Conservation (phyloP, 2,113 vertebrate genomes). For the Sylvilagus bachmani region DNA sequence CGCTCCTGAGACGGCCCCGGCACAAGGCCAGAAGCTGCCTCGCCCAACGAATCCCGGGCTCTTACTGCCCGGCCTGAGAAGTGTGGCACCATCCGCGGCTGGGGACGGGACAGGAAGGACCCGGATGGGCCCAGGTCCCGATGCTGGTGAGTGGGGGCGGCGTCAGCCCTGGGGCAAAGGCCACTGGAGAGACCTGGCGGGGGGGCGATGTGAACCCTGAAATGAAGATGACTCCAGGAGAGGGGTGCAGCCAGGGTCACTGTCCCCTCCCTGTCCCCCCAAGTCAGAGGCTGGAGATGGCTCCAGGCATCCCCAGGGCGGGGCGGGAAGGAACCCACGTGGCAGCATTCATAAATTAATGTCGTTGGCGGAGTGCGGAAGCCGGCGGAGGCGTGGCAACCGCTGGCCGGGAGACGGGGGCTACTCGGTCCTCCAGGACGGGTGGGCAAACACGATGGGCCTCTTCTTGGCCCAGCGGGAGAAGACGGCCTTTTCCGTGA, state of each 20-base stretch:
- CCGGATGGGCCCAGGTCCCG: background rate
- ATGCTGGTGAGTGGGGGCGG: constrained; percentile 73
- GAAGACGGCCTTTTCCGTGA: constrained; percentile 97
- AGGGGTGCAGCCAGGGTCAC: background rate
- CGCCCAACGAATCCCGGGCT: background rate
- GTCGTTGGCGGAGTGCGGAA: background rate
- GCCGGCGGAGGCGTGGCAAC: fast-evolving
- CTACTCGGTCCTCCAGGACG: constrained; percentile 89
- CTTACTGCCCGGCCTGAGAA: background rate
- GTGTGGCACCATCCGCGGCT: constrained; percentile 54
- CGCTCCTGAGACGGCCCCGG: constrained; percentile 1
- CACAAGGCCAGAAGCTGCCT: background rate
- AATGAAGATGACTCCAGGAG: background rate
- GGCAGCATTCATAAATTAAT: constrained; percentile 43
- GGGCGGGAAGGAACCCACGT: background rate
- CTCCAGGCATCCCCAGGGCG: background rate
- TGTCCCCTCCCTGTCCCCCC: background rate
- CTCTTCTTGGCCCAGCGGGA: constrained; percentile 94
- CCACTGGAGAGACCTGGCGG: constrained; percentile 59
- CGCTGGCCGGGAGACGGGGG: fast-evolving
- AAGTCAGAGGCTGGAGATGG: constrained; percentile 15
- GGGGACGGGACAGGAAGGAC: background rate
- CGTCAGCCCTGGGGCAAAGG: constrained; percentile 56
- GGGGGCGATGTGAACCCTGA: background rate
- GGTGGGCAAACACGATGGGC: constrained; percentile 91